Conservation (phyloP, 2,113 vertebrate genomes). For the Zosterops japonicus region DNA sequence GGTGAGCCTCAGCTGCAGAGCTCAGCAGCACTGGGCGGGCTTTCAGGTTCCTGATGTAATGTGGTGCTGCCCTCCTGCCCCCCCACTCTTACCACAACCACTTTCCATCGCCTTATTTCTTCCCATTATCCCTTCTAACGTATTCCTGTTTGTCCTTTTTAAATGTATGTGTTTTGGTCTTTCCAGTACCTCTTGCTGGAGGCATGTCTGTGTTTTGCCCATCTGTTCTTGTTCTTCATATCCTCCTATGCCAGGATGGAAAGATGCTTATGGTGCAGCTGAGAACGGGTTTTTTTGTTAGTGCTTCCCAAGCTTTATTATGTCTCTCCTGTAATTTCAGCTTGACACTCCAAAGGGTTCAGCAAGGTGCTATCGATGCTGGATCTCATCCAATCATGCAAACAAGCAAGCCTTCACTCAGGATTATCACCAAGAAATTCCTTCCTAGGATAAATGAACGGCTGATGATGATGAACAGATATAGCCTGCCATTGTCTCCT, state of each 20-base stretch:
- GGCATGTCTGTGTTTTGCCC: neutral
- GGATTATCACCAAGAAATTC: conserved; percentile 63
- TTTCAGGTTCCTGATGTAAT: neutral
- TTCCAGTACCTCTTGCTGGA: neutral
- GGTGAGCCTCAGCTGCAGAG: neutral
- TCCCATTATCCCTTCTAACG: neutral
- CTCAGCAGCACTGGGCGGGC: neutral
- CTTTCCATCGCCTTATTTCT: neutral
- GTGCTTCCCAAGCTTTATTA: neutral
- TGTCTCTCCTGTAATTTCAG: neutral
- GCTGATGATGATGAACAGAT: conserved; percentile 28
- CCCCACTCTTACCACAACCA: neutral
- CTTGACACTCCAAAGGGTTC: conserved; percentile 39
- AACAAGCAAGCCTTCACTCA: conserved; percentile 56
- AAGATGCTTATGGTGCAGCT: neutral
- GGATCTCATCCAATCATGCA: conserved; percentile 40
- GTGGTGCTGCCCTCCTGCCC: neutral
- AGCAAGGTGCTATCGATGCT: conserved; percentile 36
- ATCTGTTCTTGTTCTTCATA: neutral
- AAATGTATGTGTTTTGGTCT: neutral
- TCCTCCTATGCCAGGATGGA: neutral
- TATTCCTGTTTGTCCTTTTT: neutral
- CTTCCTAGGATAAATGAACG: conserved; percentile 44
- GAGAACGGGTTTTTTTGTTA: neutral
- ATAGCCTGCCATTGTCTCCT: conserved; percentile 36